Evolutionary conservation across 2,113 vertebrate species (phyloP), one percentile per base, ranked within the genome.

Genomic region (Clarias macrocephalus): DNA sequence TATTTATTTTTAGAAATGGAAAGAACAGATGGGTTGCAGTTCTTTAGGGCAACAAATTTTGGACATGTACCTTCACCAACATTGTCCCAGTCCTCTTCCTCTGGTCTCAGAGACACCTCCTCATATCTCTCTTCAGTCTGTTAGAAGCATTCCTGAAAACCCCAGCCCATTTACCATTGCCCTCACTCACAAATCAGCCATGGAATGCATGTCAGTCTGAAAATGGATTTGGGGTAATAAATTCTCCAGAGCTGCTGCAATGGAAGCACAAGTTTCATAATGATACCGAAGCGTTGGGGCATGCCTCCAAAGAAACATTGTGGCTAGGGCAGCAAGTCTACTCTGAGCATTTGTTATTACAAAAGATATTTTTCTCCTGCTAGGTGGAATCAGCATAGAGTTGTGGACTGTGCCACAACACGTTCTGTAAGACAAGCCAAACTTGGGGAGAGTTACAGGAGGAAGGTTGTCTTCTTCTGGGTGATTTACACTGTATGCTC

Each of bases 121-220:
- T 82, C 66, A 83, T 87, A 83, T 85, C 88, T 83, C 75, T 86
- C 88, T 87, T 91, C 80, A 86, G 82, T 86, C 88, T 77, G 21
- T 56, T 73, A 81, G 87, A 87, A 86, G 56, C 90, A 89, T 91
- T 92, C 93, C 91, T 93, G 88, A 90, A 72, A 92, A 88, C 91
- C 88, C 87, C 83, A 90, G 92, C 91, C 92, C 90, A 85, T 92
- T 92, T 93, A 91, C 92, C 93, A 93, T 92, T 93, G 93, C 94
- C 92, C 93, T 91, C 90, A 94, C 93, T 95, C 95, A 96, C 94
- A 94, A 94, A 95, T 96, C 96, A 94, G 86, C 92, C 91, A 90
- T 95, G 95, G 96, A 96, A 96, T 97, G 96, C 85, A 86, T 96
- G 95, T 96, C 95, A 95, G 93, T 93, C 93, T 93, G 94, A 95